Conservation (phyloP, 2,888 invertebrate genomes). For the Lissocephala sabroskyi region DNA sequence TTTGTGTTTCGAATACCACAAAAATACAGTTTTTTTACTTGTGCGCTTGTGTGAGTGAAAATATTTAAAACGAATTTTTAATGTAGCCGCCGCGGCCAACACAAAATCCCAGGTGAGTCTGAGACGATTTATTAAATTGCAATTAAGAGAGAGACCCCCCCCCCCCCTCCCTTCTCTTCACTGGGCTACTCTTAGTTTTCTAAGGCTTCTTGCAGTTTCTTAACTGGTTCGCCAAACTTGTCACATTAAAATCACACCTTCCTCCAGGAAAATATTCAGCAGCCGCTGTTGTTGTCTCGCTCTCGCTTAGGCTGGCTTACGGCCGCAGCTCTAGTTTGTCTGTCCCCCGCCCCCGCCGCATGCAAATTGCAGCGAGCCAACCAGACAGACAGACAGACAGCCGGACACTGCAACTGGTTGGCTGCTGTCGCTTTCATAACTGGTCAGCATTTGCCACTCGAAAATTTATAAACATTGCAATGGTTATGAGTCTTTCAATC, state of each 20-base stretch:
- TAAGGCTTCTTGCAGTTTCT: constrained; percentile 31
- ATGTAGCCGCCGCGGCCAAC: constrained; percentile 35
- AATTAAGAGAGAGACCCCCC: not conserved
- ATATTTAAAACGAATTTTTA: constrained; percentile 31
- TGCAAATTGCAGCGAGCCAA: too few species aligned
- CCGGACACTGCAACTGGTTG: constrained; percentile 13
- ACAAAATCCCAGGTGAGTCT: too few species aligned
- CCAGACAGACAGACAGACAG: too few species aligned
- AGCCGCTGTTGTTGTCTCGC: constrained; percentile 18
- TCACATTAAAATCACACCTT: constrained; percentile 66
- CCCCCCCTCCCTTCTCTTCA: too few species aligned
- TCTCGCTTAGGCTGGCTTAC: too few species aligned
- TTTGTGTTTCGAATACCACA: too few species aligned
- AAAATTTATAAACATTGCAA: constrained; percentile 36
- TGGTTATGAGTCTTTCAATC: too few species aligned
- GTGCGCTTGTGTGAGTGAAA: not conserved
- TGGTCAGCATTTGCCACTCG: constrained; percentile 20
- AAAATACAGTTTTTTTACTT: too few species aligned
- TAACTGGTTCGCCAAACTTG: constrained; percentile 48
- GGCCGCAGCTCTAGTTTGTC: constrained; percentile 43
- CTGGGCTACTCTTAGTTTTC: too few species aligned
- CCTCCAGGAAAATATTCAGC: too few species aligned
- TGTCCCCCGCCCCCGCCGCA: constrained; percentile 26
- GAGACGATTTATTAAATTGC: too few species aligned
- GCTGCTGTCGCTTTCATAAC: constrained; percentile 33